These are phyloP conservation scores for Ciconia nigra DNA, from an alignment of 2,797 vertebrate species.

Conservation along the genomic window DNA sequence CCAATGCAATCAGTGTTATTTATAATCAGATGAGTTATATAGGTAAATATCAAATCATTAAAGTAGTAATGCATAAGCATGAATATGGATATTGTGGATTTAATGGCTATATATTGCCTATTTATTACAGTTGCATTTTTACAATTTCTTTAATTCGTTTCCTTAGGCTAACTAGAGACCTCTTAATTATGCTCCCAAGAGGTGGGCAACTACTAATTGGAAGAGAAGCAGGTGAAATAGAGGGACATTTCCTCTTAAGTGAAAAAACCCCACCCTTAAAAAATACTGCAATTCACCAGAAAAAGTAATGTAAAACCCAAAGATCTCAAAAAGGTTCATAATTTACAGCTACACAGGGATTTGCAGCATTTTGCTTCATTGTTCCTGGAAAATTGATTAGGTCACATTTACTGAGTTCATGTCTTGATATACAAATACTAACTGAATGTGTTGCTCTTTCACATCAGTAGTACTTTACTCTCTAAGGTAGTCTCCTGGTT, in stretches of 20 bases:
- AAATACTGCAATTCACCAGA: conserved; percentile 15
- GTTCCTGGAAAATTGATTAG: not conserved
- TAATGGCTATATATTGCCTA: conserved; percentile 35
- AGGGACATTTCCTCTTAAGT: conserved; percentile 57
- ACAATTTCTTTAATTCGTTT: conserved; percentile 73
- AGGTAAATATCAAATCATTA: conserved; percentile 33
- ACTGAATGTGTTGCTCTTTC: rapidly evolving
- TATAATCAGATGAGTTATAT: conserved; percentile 33
- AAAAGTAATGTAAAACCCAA: not conserved
- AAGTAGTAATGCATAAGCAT: not conserved
- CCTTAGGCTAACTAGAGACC: conserved; percentile 66
- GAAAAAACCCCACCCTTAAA: not conserved
- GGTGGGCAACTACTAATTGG: conserved; percentile 69
- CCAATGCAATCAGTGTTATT: conserved; percentile 40
- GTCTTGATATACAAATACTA: not conserved
- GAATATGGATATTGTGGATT: conserved; percentile 54
- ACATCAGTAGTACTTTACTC: not conserved
- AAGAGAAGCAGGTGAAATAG: conserved; percentile 72
- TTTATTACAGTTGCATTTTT: conserved; percentile 63
- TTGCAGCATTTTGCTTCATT: not conserved
- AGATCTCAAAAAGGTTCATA: not conserved
- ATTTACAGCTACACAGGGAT: not conserved
- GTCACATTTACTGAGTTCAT: not conserved
- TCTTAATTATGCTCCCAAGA: conserved; percentile 74
- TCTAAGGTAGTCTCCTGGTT: not conserved